Base-by-base conservation (phyloP, 2,888 invertebrate genomes). In the Drosophila meridionalis region DNA sequence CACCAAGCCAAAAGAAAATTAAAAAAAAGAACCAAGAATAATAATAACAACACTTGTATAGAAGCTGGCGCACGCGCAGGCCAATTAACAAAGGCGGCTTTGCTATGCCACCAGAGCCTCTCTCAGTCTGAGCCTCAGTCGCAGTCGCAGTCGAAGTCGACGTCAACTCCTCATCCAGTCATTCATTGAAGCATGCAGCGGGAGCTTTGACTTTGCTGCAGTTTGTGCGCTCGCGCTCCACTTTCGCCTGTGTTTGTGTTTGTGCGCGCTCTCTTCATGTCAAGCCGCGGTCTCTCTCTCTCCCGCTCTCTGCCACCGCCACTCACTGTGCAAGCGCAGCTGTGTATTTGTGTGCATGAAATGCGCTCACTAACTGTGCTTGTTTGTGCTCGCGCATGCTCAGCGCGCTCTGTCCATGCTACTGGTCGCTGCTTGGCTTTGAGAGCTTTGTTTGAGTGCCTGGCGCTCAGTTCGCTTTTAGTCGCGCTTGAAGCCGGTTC, bases 401-500 rank as follows among this genome's bases (percentile, higher is more conserved):
- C 76, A 79, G 65, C 75, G 45, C 75, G 79, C 82, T 79, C 78
- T 60, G 57, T 55, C 47, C 26, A 2, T 58, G 59, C 28, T 38
- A 40, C 53, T 55, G 42, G 42, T 38, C 59, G 40, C 50, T 30
- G 55, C 38, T 61, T 67, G 68, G 73, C 75, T 77, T 76, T 60
- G 77, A 70, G 77, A 56, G 68, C 71, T 69, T 76, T 64, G 66
- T 57, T 76, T 77, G 47, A 70, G 32, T 68, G 62, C 61, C 52
- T 66, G 61, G 48, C 74, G 70, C 80, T 82, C 74, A 85, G 82
- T 82, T 73, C 57, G 80, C 73, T 76, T 82, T 83, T 59, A 69
- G 80, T 73, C 82, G 83, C 63, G 76, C 74, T 73, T 73, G 78
- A 90, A 84, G 89, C 90, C 89, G 86, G 86, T 90, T 87, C 63